Conservation (phyloP, 2,113 vertebrate genomes). For the Odontophorus gujanensis region DNA sequence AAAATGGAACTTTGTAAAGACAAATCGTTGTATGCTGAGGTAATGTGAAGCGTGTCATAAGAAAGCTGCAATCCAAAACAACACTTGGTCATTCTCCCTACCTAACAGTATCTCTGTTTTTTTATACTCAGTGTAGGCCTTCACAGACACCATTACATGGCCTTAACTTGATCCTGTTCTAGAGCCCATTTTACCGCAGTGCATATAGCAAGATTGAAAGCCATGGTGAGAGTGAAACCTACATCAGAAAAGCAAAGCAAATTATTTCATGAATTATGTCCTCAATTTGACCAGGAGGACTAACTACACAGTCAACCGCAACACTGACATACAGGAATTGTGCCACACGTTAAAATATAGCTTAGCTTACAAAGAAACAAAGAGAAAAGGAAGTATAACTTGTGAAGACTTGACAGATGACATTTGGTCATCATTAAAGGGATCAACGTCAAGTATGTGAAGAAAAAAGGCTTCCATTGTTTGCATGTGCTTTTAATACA, state of each 20-base stretch:
- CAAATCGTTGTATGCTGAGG: conserved; percentile 35
- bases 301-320: neutral
- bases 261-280: neutral
- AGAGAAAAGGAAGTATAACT: neutral
- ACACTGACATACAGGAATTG: neutral
- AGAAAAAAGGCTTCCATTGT: neutral
- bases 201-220: neutral
- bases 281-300: neutral
- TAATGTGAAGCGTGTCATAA: neutral
- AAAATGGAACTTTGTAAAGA: neutral
- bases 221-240: neutral
- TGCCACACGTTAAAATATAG: neutral
- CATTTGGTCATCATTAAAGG: conserved; percentile 7
- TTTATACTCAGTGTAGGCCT: rapidly evolving
- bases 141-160: neutral
- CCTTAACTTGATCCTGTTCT: neutral
- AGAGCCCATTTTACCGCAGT: neutral
- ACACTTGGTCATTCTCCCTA: neutral
- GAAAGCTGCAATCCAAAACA: neutral
- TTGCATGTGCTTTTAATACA: neutral
- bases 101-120: conserved; percentile 3
- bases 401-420: neutral
- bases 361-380: neutral
- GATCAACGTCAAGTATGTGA: conserved; percentile 23
- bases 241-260: neutral